phyloP scores from a whole-genome alignment of 2,888 invertebrate species.

The Tipula helvola region DNA sequence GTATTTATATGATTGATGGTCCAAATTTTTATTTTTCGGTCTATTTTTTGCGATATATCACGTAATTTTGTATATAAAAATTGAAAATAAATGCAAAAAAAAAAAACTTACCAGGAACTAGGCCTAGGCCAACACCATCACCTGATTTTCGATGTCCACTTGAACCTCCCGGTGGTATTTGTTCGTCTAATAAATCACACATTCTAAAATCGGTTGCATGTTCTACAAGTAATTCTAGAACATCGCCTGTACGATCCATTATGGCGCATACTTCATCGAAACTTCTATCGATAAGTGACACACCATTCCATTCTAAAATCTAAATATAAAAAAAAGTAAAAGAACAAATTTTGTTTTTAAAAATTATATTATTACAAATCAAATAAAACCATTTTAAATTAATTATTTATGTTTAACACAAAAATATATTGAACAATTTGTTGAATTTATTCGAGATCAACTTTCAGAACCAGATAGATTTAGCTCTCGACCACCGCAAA shows the following conservation, averaged over 20 bases:
- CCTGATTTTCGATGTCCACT: constrained; percentile 34
- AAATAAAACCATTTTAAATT: no score
- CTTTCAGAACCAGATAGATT: constrained; percentile 4
- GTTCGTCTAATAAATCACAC: constrained; percentile 58
- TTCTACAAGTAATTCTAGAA: constrained; percentile 75
- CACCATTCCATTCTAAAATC: constrained; percentile 87
- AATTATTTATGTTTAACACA: background rate
- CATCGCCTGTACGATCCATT: constrained; percentile 76
- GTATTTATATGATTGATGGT: background rate
- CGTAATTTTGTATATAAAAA: background rate
- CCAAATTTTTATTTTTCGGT: background rate
- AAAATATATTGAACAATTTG: background rate
- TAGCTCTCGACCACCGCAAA: background rate
- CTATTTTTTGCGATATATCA: background rate
- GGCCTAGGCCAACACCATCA: constrained; percentile 33
- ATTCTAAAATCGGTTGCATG: constrained; percentile 62
- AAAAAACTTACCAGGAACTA: constrained; percentile 32
- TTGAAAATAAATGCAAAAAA: background rate
- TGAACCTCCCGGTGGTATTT: constrained; percentile 41
- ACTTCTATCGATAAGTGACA: constrained; percentile 77
- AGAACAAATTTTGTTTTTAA: background rate
- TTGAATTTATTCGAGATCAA: background rate
- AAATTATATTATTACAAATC: background rate
- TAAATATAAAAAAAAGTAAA: constrained; percentile 23
- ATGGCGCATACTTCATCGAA: constrained; percentile 89